Evolutionary conservation across 2,888 invertebrate genomes (phyloP), one percentile per base, ranked within the genome.

Genomic region (Cryptophagus acutangulus): DNA sequence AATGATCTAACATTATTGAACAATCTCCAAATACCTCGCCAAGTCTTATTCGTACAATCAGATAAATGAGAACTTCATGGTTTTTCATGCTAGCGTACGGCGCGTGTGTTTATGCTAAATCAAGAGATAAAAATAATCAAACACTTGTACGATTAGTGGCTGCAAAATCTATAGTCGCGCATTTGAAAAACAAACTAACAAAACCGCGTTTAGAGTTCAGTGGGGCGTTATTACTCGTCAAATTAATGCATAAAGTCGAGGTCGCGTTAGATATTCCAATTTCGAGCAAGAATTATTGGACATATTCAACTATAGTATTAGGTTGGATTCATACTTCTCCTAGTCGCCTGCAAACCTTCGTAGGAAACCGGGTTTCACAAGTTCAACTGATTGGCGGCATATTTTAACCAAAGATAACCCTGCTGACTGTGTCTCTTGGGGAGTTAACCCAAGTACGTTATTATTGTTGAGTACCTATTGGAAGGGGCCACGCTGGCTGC

Each of bases 171-270:
- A 14, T 40, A 20, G 26, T 50, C 12, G 42, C 45, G 4, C 50
- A 48, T 8, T 6, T 50, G 3, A 46, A 48, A 41, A 31, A 17
- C 9, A 12, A 31, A 8, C n/a, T n/a, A n/a, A 39, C 38, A 2
- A 24, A 48, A 10, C 44, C 48, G 1, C 17, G 49, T 5, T 38
- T 51, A 9, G 49, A 51, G 37, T 33, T 49, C 13, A 46, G 39
- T 16, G 42, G 41, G 1, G 49, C 47, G 5, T 29, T 45, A 16
- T 26, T 51, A 4, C 25, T 45, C 6, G 39, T 42, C 1, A 26
- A 41, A 17, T n/a, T 51, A 10, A 12, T 37, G 2, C n/a, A 39
- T 8, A 41, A 41, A 24, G 33, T 46, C 2, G 20, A 15, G 14
- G 17, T 35, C 3, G 24, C 44, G 26, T 17, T 42, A 8, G 24